Percentiles rank a stretch among this genome's conserved stretches.
These are phyloP conservation scores for Drosophila nigricruria DNA, from an alignment of 2,888 invertebrate genomes.

Conservation along the genomic window DNA sequence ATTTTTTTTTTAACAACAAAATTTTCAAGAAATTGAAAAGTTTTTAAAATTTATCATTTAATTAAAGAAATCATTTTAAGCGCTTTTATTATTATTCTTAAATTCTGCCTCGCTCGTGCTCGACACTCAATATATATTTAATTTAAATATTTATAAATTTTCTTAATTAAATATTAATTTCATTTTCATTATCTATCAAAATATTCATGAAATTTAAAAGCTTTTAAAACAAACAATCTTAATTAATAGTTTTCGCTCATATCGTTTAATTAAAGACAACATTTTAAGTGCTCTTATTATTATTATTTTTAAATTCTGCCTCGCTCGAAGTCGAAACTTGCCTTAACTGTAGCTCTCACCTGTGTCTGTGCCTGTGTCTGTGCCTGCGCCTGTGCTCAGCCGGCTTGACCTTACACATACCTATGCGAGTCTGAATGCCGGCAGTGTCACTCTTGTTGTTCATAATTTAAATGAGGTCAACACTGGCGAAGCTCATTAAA, in stretches of 20 bases:
- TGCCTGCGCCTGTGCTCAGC: background rate
- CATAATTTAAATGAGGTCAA: conserved; percentile 72
- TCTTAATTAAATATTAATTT: too few relatives aligned
- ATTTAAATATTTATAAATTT: too few relatives aligned
- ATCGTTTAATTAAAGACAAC: conserved; percentile 9
- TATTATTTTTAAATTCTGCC: conserved; percentile 1
- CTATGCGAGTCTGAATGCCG: conserved; percentile 15
- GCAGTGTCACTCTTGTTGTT: conserved; percentile 49
- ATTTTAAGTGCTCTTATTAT: conserved; percentile 13
- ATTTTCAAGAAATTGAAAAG: too few relatives aligned
- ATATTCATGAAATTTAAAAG: background rate
- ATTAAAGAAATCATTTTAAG: too few relatives aligned
- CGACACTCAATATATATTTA: too few relatives aligned
- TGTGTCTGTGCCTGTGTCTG: background rate
- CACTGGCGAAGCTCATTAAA: conserved; percentile 72
- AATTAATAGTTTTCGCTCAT: conserved; percentile 10
- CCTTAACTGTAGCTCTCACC: background rate
- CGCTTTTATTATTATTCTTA: too few relatives aligned
- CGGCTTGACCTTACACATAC: conserved; percentile 37
- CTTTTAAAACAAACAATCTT: background rate
- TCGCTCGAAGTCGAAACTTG: too few relatives aligned
- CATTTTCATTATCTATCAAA: background rate
- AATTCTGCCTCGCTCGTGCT: too few relatives aligned
- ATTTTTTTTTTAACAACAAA: too few relatives aligned
- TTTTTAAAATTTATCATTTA: too few relatives aligned